Conservation (phyloP, 2,113 vertebrate species). For the Lagopus leucura region DNA sequence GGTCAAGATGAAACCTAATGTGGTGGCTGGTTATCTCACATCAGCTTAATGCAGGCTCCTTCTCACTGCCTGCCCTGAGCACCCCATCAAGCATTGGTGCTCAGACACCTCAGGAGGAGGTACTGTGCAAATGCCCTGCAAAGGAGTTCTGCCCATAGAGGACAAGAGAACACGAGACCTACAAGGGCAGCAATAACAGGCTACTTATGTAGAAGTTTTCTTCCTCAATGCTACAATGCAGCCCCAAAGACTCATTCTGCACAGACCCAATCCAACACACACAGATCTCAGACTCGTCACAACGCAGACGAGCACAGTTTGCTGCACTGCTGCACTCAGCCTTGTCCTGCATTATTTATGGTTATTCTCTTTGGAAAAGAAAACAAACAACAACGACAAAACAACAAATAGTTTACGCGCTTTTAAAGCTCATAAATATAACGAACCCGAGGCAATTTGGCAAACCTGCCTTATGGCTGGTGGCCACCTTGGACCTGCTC, state of each 20-base stretch:
- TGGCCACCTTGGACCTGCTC: neutral
- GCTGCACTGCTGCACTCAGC: neutral
- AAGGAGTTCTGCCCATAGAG: neutral
- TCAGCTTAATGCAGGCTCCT: neutral
- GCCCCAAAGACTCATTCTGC: neutral
- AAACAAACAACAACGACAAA: neutral
- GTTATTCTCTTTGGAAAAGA: neutral
- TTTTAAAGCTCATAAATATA: conserved; percentile 71
- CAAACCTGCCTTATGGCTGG: conserved; percentile 23
- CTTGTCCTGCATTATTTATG: conserved; percentile 44
- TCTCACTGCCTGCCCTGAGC: neutral
- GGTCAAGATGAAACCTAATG: neutral
- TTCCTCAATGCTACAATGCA: neutral
- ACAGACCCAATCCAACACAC: accelerated
- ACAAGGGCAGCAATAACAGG: neutral
- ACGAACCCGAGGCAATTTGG: conserved; percentile 62
- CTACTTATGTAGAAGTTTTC: neutral
- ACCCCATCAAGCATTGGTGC: neutral
- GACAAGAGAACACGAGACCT: neutral
- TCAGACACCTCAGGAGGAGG: neutral
- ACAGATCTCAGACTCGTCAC: neutral
- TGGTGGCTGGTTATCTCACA: neutral
- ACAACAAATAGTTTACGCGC: conserved; percentile 25
- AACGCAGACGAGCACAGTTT: neutral
- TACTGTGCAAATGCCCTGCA: neutral